These are phyloP conservation scores for Hyphantria cunea DNA, from an alignment of 1,140 invertebrate species.

Conservation along the genomic window DNA sequence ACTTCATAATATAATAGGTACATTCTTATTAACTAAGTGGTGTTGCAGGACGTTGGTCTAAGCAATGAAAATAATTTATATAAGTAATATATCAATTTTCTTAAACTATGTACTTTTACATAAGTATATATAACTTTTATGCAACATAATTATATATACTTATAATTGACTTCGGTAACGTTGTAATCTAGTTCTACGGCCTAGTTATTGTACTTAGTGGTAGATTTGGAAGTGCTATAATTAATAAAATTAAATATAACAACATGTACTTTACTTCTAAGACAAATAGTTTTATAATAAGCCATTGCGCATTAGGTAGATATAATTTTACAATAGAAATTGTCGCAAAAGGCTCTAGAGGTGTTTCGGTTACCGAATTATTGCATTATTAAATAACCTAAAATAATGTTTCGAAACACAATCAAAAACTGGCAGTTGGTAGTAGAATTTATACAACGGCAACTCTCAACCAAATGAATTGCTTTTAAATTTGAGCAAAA, in stretches of 20 bases:
- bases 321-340: neutral
- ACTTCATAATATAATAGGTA: conserved; percentile 23
- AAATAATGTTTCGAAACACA: neutral
- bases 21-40: conserved; percentile 10
- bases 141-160: conserved; percentile 28
- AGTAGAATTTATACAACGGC: neutral
- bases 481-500: conserved; percentile 64
- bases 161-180: conserved; percentile 70
- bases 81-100: neutral
- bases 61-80: conserved; percentile 27
- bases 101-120: neutral
- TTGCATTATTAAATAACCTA: neutral
- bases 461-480: conserved; percentile 38
- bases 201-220: conserved; percentile 73
- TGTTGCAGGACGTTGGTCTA: conserved; percentile 15
- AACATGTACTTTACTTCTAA: conserved; percentile 19
- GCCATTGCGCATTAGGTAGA: neutral
- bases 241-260: conserved; percentile 14
- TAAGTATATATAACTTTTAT: conserved; percentile 31
- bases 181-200: conserved; percentile 45
- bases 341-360: neutral
- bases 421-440: neutral
- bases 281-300: no score
- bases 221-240: conserved; percentile 46
- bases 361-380: neutral